A percentile compares a stretch with the other conserved stretches of the same genome.
phyloP scores from a whole-genome alignment of 2,797 vertebrate genomes.

The Anguilla anguilla region DNA sequence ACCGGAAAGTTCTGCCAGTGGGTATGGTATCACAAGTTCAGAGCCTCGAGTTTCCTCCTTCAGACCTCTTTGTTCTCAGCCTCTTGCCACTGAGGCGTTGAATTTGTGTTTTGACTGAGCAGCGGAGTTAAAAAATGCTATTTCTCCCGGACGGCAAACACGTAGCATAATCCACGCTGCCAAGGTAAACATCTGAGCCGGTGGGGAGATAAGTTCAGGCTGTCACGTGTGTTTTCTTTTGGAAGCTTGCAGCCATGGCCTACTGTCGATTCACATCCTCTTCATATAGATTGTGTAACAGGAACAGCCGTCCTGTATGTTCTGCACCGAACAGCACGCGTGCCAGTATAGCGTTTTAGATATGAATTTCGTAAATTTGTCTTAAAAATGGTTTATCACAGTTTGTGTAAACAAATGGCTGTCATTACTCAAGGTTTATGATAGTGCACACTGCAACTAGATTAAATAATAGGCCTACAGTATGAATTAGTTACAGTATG shows the following conservation, averaged over 20 bases:
- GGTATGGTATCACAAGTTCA: background rate
- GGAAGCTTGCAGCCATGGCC: background rate
- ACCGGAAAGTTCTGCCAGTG: background rate
- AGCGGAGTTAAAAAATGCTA: background rate
- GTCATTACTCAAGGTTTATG: background rate
- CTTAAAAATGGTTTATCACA: background rate
- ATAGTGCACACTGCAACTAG: background rate
- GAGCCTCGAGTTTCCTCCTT: background rate
- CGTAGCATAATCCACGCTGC: background rate
- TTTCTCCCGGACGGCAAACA: background rate
- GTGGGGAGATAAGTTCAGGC: background rate
- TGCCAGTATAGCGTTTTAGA: background rate
- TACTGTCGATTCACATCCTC: constrained; percentile 14
- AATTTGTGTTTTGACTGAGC: constrained; percentile 11
- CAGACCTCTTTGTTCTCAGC: background rate
- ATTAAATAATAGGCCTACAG: background rate
- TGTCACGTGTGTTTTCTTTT: background rate
- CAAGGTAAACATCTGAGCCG: constrained; percentile 11
- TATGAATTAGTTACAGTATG: background rate
- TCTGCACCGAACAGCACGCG: background rate
- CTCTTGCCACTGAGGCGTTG: background rate
- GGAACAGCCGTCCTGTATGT: background rate
- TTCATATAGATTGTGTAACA: background rate
- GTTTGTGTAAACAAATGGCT: background rate
- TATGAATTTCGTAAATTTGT: background rate